These are phyloP conservation scores for Taeniopygia guttata DNA, from an alignment of 2,797 vertebrate genomes.

Conservation along the genomic window DNA sequence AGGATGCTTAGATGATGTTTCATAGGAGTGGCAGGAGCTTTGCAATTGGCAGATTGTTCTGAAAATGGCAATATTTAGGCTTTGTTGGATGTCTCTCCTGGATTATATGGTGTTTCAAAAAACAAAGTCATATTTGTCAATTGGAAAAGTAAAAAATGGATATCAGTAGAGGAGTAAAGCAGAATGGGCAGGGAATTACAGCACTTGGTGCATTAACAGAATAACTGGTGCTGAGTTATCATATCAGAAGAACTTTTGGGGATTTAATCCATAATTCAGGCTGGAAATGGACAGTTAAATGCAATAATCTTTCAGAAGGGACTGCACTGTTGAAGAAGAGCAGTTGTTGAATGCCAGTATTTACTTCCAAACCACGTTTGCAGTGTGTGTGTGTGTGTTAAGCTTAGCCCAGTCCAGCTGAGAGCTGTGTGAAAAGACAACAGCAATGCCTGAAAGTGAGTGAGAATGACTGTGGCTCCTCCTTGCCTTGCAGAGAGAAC, in stretches of 20 bases:
- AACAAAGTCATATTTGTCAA: not conserved
- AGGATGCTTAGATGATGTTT: not conserved
- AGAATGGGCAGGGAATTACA: not conserved
- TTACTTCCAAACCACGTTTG: accelerated
- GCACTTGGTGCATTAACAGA: too few relatives aligned
- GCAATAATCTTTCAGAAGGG: not conserved
- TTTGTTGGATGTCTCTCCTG: not conserved
- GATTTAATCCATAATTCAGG: accelerated
- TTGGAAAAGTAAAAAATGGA: not conserved
- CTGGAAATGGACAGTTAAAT: not conserved
- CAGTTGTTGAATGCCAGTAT: not conserved
- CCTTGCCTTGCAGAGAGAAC: slow-evolving; percentile 81
- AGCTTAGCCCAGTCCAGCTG: not conserved
- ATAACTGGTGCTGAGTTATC: not conserved
- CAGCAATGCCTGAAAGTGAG: accelerated
- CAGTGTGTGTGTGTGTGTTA: too few relatives aligned
- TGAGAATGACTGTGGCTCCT: not conserved
- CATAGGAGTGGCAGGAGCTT: not conserved
- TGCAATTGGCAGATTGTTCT: not conserved
- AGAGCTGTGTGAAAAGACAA: accelerated
- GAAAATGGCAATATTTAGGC: not conserved
- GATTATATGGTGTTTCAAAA: not conserved
- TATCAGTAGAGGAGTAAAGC: accelerated
- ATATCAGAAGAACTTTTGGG: not conserved
- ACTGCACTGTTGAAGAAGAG: not conserved